Conservation (phyloP, 92 coral and sea anemone genomes). For the Montipora capitata region DNA sequence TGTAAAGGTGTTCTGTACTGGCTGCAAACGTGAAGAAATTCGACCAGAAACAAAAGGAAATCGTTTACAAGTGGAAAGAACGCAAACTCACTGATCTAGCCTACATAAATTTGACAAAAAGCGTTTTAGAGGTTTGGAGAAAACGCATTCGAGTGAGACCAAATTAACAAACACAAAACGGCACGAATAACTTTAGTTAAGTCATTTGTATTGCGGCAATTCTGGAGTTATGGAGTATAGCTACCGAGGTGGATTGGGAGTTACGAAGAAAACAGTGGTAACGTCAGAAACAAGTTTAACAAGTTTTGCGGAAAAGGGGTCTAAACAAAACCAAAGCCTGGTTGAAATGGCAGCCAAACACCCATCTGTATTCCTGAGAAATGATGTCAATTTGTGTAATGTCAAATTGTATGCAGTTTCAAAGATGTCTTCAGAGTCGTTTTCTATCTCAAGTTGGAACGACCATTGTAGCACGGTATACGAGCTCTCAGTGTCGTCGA, state of each 20-base stretch:
- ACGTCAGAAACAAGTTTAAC: constrained; percentile 11
- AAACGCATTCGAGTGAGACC: background rate
- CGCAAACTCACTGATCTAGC: background rate
- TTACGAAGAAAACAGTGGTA: background rate
- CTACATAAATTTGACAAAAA: background rate
- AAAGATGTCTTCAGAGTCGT: constrained; percentile 9
- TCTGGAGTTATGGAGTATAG: background rate
- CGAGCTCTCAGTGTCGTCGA: background rate
- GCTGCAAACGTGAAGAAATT: background rate
- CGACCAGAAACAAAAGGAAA: background rate
- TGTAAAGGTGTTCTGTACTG: background rate
- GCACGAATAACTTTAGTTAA: background rate
- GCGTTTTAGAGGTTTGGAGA: background rate
- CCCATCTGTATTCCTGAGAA: background rate
- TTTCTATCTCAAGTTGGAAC: background rate
- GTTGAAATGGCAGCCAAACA: constrained; percentile 13
- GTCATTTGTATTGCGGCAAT: background rate
- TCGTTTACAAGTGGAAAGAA: background rate
- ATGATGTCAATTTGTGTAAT: background rate
- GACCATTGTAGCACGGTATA: background rate
- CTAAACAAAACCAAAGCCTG: constrained; percentile 1
- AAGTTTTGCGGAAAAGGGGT: constrained; percentile 14
- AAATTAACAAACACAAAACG: background rate
- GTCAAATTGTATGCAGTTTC: background rate
- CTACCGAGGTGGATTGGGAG: background rate